phyloP scores from a whole-genome alignment of 2,797 vertebrate genomes.

The Sebastes taczanowskii region DNA sequence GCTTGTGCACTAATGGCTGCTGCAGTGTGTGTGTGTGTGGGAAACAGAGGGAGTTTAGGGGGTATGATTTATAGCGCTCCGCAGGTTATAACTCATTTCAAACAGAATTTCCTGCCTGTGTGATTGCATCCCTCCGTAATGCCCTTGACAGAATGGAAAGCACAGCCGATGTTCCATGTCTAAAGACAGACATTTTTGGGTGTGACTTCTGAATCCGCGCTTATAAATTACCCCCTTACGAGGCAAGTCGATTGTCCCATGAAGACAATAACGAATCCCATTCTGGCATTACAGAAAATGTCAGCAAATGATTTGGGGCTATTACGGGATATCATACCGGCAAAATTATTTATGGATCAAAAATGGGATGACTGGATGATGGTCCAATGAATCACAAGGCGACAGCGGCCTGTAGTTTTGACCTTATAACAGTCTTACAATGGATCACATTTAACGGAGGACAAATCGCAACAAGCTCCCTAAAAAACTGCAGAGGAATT shows the following conservation, averaged over 20 bases:
- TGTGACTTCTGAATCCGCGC: constrained; percentile 63
- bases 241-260: constrained; percentile 54
- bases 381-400: constrained; percentile 19
- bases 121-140: constrained; percentile 74
- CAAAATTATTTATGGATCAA: constrained; percentile 60
- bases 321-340: constrained; percentile 35
- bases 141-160: constrained; percentile 80
- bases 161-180: constrained; percentile 75
- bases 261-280: constrained; percentile 52
- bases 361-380: constrained; percentile 31
- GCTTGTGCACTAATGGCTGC: constrained; percentile 27
- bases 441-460: constrained; percentile 24
- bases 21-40: constrained; percentile 15
- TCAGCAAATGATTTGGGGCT: constrained; percentile 43
- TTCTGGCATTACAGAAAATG: constrained; percentile 46
- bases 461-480: constrained; percentile 22
- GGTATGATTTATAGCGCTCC: constrained; percentile 70
- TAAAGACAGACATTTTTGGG: constrained; percentile 76
- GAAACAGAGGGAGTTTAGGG: constrained; percentile 48
- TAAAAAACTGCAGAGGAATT: constrained; percentile 35
- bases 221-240: constrained; percentile 71
- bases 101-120: constrained; percentile 74
- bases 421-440: constrained; percentile 36
- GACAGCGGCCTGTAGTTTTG: constrained; percentile 14
- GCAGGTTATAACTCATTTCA: constrained; percentile 79